Evolutionary conservation across 2,113 vertebrate species (phyloP), one percentile per base, ranked within the genome.

Genomic region (Lucifuga dentata): DNA sequence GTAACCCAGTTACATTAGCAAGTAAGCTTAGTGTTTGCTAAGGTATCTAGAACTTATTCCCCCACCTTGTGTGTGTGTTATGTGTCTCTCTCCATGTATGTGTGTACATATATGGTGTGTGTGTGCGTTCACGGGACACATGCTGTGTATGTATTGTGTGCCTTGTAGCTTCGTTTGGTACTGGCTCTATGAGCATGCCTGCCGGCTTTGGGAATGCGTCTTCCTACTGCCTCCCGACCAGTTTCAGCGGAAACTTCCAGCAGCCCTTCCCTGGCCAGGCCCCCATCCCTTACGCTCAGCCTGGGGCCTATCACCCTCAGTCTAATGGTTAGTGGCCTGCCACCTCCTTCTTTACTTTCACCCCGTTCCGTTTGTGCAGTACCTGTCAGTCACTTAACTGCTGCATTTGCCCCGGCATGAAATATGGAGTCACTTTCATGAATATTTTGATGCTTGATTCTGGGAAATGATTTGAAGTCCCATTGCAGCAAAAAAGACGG

Each of bases 101-200:
- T 29, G 26, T 29, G 26, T 7, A 29, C 26, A 29, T 29, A 29
- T 29, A 29, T 29, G 26, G 36, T 57, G 35, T 43, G 55, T 39
- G 38, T 62, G 19, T 68, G 16, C 66, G 12, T 70, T 20, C 32
- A 16, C 55, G 7, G 49, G 49, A 76, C 80, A 74, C 70, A 66
- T 73, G 29, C 51, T 80, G 41, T 57, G 53, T 87, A 7, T 21
- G 35, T 61, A 50, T 19, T 41, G 23, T 61, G 69, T 91, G 70
- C 75, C 15, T 84, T 88, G 90, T 94, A 88, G 95, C 95, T 29
- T 95, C 95, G 19, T 98, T 98, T 87, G 95, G 95, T 83, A 95
- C 96, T 24, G 97, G 95, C 13, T 98, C 97, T 55, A 94, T 99
- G 96, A 99, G 97, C 91, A 99, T 99, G 97, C 97, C 97, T 0